Evolutionary conservation across 2,113 vertebrate species (phyloP), one percentile per base, ranked within the genome.

Genomic region (Heptranchias perlo): DNA sequence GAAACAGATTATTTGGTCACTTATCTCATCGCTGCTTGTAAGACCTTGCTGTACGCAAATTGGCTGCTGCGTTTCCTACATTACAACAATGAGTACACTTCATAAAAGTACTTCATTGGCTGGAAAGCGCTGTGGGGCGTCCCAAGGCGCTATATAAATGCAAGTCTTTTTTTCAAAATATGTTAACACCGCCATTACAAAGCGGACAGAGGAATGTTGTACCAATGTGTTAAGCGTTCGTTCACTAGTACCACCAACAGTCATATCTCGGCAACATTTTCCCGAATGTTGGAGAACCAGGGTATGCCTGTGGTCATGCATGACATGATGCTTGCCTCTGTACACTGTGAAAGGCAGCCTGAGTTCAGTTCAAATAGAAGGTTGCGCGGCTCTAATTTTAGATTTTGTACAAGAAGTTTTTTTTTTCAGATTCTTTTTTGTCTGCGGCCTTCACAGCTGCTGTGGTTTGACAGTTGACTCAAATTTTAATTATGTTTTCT

Each of bases 401-500:
- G 94, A 95, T 44, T 49, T 14, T 67, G 25, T 52, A 35, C 28
- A 69, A 52, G 94, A 67, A 69, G 94, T 61, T 67, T 95, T 69
- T 95, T 94, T 49, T 95, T 95, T 69, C 64, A 69, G 65, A 69
- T 95, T 69, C 65, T 69, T 95, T 65, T 95, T 47, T 95, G 65
- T 95, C 65, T 95, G 44, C 65, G 35, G 94, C 35, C 89, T 93
- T 61, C 65, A 16, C 94, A 95, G 94, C 94, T 95, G 94, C 94
- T 69, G 94, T 95, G 94, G 94, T 95, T 95, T 95, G 65, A 95
- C 94, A 95, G 94, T 95, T 95, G 94, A 67, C 94, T 95, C 94
- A 67, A 95, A 69, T 95, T 95, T 95, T 95, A 95, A 95, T 67
- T 95, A 93, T 61, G 94, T 95, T 95, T 95, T 95, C 94, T 95